Evolutionary conservation across 2,113 vertebrate species (phyloP).

Genomic region (Eleginops maclovinus): DNA sequence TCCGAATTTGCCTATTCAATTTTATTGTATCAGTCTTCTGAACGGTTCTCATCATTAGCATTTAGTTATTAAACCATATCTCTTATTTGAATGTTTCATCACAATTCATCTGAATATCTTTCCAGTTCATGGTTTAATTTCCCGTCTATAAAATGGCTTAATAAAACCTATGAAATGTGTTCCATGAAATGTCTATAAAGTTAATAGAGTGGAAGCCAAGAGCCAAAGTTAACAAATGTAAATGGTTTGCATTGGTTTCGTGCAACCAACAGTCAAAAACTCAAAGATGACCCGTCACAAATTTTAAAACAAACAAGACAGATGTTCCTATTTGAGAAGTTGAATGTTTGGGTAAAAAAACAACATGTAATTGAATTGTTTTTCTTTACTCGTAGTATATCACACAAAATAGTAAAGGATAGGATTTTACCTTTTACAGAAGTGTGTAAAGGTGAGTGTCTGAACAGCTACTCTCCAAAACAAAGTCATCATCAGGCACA

Average conservation of each 20-base stretch:
- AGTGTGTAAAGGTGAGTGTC: not conserved
- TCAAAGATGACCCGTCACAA: not conserved
- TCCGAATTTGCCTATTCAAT: not conserved
- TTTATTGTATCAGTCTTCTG: not conserved
- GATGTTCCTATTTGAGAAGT: not conserved
- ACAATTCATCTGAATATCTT: not conserved
- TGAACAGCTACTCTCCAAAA: conserved; percentile 23
- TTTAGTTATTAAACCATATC: not conserved
- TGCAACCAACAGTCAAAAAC: too few relatives aligned
- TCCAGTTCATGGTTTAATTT: not conserved
- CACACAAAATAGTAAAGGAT: too few relatives aligned
- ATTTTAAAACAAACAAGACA: not conserved
- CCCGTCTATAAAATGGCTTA: not conserved
- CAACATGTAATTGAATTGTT: not conserved
- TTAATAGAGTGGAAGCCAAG: not conserved
- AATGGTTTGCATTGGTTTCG: not conserved
- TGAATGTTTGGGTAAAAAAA: too few relatives aligned
- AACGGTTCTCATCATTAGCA: not conserved
- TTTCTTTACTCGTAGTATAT: not conserved
- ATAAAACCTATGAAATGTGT: not conserved
- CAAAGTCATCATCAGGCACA: conserved; percentile 28
- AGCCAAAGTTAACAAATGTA: not conserved
- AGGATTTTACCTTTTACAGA: not conserved
- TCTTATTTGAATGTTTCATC: not conserved
- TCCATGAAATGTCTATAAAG: not conserved